A percentile compares a stretch with the other conserved stretches of the same genome.
phyloP scores from a whole-genome alignment of 2,888 invertebrate genomes.

The Watsonalla cultraria region DNA sequence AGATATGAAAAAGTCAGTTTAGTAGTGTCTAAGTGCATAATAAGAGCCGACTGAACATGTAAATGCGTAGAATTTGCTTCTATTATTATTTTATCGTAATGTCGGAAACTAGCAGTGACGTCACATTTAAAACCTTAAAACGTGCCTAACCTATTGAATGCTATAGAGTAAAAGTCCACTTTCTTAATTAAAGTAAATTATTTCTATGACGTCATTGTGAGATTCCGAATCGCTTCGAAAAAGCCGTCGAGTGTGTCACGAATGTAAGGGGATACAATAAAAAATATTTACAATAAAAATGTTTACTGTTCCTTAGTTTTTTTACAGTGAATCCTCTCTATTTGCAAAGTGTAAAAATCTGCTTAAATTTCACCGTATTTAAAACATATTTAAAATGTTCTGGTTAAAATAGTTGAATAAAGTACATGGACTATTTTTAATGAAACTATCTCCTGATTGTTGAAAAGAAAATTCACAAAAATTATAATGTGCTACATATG shows the following conservation, averaged over 20 bases:
- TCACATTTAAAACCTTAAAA: constrained; percentile 16
- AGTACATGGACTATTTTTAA: no score
- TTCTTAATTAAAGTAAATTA: constrained; percentile 2
- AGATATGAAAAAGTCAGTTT: constrained; percentile 36
- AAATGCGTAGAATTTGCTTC: constrained; percentile 45
- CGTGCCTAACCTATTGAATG: constrained; percentile 31
- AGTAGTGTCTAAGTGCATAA: constrained; percentile 53
- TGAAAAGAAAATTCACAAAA: no score
- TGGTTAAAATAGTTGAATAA: no score
- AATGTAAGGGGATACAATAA: constrained; percentile 72
- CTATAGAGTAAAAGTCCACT: constrained; percentile 8
- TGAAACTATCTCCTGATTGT: no score
- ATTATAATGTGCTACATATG: no score
- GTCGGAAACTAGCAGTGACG: constrained; percentile 47
- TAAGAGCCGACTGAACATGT: constrained; percentile 62
- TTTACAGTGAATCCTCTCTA: constrained; percentile 36
- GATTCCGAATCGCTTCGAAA: constrained; percentile 46
- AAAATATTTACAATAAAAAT: constrained; percentile 77
- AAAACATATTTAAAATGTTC: no score
- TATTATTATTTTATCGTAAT: constrained; percentile 40
- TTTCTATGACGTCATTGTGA: constrained; percentile 31
- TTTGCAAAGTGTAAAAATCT: background rate
- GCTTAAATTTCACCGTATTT: background rate
- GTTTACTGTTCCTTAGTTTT: constrained; percentile 69
- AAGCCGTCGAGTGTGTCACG: constrained; percentile 61